Evolutionary conservation across 2,888 invertebrate species (phyloP), one percentile per base, ranked within the genome.

Genomic region (Pseudanteris insignis): DNA sequence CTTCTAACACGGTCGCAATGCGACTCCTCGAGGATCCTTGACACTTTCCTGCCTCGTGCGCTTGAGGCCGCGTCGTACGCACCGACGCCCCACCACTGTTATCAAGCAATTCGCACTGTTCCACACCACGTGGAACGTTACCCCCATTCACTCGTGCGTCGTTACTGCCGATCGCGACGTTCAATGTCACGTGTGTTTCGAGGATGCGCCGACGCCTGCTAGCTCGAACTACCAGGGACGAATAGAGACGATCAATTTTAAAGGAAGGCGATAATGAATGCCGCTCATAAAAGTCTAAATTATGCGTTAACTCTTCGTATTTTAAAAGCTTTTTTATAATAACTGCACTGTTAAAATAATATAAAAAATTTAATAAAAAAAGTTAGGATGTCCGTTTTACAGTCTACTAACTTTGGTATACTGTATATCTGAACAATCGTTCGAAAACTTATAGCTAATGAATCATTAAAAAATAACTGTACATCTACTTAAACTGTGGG

Each of bases 121-220:
- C 58, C 44, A 46, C 61, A 67, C 67, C 67, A 67, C 68, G 66
- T 66, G 68, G 67, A 60, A 63, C 50, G 53, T 48, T 48, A 24
- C 58, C 61, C 55, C 51, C 13, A 18, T 41, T 24, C 44, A 30
- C 38, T 24, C 30, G 14, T 21, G 30, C 41, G 18, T 48, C 63
- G 58, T 66, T 61, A 54, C 53, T 36, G 59, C 50, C 58, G 47
- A 59, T 60, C 64, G 64, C 67, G 63, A 54, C 57, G 65, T 61
- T 48, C 50, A 60, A 60, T 55, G 65, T 68, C 70, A 68, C 70
- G 70, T 69, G 70, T 65, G 50, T 38, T 37, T 11, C 37, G 40
- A 44, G 50, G 37, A 58, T 50, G 50, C 57, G 48, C 57, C 43
- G 41, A 43, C 47, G 33, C 34, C 41, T 25, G 44, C 13, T 11